Evolutionary conservation across 2,797 vertebrate species (phyloP), one percentile per base, ranked within the genome.

Genomic region (Neostethus bicornis): DNA sequence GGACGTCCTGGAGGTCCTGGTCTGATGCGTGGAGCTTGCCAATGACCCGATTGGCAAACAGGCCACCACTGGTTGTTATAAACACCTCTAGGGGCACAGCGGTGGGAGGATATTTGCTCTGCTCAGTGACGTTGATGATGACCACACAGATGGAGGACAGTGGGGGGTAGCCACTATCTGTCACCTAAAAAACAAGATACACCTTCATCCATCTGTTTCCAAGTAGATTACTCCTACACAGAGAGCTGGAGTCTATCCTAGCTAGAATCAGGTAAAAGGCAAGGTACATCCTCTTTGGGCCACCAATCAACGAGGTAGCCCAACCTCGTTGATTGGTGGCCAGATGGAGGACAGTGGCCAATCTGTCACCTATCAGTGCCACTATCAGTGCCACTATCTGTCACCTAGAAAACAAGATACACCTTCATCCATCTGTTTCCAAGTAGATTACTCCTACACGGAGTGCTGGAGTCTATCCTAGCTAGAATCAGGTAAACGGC

Each of bases 1-100:
- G 83, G 0, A 89, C 85, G 38, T 99, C 97, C 1, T 96, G 94
- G 3, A 90, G 93, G 74, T 99, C 97, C 75, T 92, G 92, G 82
- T 99, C 97, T 0, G 95, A 94, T 49, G 96, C 95, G 0, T 99
- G 96, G 39, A 99, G 93, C 66, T 93, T 93, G 20, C 97, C 95
- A 8, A 99, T 86, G 44, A 96, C 90, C 0, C 92, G 92, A 0
- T 93, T 93, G 37, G 93, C 86, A 61, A 96, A 95, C 12, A 85
- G 81, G 5, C 87, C 82, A 9, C 92, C 90, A 0, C 76, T 81
- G 0, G 89, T 91, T 24, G 94, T 95, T 86, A 99, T 94, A 87
- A 95, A 96, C 80, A 99, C 92, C 70, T 98, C 96, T 45, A 99
- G 68, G 0, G 97, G 95, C 10, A 95, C 88, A 1, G 94, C 93